Evolutionary conservation across 2,113 vertebrate species (phyloP).

Genomic region (Campylomormyrus tamandua): DNA sequence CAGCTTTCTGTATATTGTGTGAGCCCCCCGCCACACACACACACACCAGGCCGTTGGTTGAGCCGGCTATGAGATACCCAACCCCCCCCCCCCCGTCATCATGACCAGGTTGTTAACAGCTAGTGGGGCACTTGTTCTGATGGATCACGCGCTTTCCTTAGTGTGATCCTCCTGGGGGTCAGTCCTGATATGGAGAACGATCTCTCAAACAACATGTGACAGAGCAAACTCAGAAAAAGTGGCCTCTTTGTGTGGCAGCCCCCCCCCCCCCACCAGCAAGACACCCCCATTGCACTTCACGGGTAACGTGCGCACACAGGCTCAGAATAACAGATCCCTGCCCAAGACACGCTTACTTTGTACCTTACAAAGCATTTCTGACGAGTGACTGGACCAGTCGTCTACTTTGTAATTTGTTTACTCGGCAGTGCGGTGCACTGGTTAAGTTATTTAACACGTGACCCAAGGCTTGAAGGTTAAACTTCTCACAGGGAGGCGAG

Average conservation of each 20-base stretch:
- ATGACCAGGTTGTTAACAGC: not conserved
- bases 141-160: not conserved
- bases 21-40: not conserved
- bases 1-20: not conserved
- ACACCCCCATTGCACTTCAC: not conserved
- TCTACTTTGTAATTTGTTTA: not conserved
- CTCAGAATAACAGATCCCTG: not conserved
- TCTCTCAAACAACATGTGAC: slow-evolving; percentile 70
- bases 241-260: slow-evolving; percentile 27
- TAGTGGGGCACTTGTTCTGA: not conserved
- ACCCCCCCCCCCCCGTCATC: not conserved
- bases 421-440: not conserved
- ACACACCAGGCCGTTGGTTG: not conserved
- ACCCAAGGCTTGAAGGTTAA: not conserved
- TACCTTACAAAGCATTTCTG: not conserved
- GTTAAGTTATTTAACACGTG: not conserved
- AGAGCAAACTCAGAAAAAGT: slow-evolving; percentile 50
- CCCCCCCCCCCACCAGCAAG: not conserved
- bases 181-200: slow-evolving; percentile 45
- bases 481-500: not conserved
- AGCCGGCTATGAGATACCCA: not conserved
- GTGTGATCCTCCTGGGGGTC: slow-evolving; percentile 52
- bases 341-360: not conserved
- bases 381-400: not conserved
- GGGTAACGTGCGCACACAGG: not conserved